These are phyloP conservation scores for Coracias cyanogaster DNA, from an alignment of 2,797 vertebrate genomes.

Conservation along the genomic window DNA sequence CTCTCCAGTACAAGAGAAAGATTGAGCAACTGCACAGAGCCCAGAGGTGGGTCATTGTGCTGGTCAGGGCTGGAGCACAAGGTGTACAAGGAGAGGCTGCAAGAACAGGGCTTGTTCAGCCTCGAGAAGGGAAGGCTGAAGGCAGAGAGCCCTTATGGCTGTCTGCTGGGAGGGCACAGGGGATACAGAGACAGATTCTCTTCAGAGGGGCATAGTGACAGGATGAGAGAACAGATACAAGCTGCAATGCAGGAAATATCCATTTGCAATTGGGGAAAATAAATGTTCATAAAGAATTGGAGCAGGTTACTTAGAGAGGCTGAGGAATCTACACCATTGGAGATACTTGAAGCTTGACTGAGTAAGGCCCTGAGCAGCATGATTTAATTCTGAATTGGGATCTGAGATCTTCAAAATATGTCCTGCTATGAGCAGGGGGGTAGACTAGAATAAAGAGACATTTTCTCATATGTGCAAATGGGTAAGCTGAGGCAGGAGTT, in stretches of 20 bases:
- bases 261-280: not conserved
- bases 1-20: not conserved
- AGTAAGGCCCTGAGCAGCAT: not conserved
- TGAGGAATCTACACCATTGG: not conserved
- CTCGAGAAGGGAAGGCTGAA: not conserved
- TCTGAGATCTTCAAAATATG: not conserved
- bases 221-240: not conserved
- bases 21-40: not conserved
- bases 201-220: not conserved
- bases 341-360: not conserved
- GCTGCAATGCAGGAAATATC: not conserved
- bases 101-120: not conserved
- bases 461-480: not conserved
- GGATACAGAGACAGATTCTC: not conserved
- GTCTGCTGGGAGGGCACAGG: not conserved
- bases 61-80: not conserved
- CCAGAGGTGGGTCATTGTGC: fast-evolving
- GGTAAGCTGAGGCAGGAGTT: not conserved
- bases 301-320: not conserved
- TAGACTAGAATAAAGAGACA: not conserved
- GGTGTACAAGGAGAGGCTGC: not conserved
- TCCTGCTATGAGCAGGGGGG: not conserved
- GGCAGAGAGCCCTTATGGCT: not conserved
- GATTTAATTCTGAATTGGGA: not conserved
- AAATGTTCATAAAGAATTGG: not conserved